These are phyloP conservation scores for Pyrgus malvae DNA, from an alignment of 2,888 invertebrate genomes.

Conservation along the genomic window DNA sequence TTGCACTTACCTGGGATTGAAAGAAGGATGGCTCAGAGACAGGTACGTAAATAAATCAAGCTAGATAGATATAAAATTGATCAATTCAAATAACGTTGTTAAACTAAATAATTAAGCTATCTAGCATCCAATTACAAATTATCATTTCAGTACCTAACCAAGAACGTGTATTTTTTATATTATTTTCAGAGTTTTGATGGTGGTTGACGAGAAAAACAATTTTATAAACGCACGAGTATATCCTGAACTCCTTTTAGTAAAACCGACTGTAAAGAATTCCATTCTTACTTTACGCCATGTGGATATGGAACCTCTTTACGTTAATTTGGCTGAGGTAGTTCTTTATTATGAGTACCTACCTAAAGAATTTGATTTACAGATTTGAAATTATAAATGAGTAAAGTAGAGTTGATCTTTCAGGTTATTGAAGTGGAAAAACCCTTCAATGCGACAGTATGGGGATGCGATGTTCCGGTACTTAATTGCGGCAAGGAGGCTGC, in stretches of 20 bases:
- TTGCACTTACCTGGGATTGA: constrained; percentile 78
- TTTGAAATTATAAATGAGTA: not conserved
- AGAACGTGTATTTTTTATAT: too few relatives aligned
- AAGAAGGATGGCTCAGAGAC: constrained; percentile 79
- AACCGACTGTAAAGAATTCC: constrained; percentile 72
- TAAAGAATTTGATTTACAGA: not conserved
- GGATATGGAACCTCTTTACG: constrained; percentile 77
- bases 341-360: not conserved
- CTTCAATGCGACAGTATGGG: constrained; percentile 80
- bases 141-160: too few relatives aligned
- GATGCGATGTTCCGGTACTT: constrained; percentile 79
- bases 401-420: constrained; percentile 40
- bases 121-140: too few relatives aligned
- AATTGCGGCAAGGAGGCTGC: constrained; percentile 88
- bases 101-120: too few relatives aligned
- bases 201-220: constrained; percentile 77
- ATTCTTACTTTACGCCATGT: constrained; percentile 78
- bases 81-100: too few relatives aligned
- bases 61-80: too few relatives aligned
- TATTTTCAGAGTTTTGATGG: constrained; percentile 76
- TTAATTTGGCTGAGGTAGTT: constrained; percentile 76
- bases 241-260: constrained; percentile 79
- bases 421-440: constrained; percentile 47
- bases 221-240: constrained; percentile 81
- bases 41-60: constrained; percentile 54